Percentiles rank a stretch among this genome's conserved stretches.
Evolutionary conservation across 2,797 vertebrate species (phyloP).

Genomic region (Pyrrhura leucotis): DNA sequence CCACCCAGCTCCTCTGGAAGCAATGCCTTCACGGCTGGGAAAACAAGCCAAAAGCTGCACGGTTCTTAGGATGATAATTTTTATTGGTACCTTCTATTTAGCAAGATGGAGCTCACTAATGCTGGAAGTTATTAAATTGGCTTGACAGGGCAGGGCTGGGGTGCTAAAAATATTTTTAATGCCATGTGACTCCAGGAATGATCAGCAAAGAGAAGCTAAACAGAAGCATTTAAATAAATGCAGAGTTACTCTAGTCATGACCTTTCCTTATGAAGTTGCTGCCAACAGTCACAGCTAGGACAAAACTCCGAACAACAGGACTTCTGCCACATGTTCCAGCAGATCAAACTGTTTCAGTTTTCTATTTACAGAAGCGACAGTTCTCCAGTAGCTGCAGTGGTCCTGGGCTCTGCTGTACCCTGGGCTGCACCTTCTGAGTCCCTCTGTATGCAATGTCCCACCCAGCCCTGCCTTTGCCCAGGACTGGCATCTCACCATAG

Average conservation of each 20-base stretch:
- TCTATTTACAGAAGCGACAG: neutral
- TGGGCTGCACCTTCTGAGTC: neutral
- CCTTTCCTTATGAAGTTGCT: neutral
- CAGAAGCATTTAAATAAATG: neutral
- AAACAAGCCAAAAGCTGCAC: neutral
- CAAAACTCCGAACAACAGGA: neutral
- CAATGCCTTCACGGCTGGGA: neutral
- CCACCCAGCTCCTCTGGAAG: neutral
- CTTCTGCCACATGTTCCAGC: neutral
- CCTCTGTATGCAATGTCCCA: neutral
- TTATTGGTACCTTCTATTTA: neutral
- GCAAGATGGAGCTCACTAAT: neutral
- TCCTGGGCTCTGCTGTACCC: neutral
- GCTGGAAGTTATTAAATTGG: neutral
- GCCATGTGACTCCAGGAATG: neutral
- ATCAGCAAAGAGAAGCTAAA: neutral
- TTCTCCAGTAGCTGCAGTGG: neutral
- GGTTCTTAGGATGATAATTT: neutral
- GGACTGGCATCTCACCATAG: accelerated
- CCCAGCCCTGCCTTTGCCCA: neutral
- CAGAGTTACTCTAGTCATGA: neutral
- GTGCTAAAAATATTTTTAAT: neutral
- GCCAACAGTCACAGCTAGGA: neutral
- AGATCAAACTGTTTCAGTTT: neutral
- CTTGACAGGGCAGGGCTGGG: neutral